Percentiles rank a stretch among this genome's conserved stretches.
phyloP scores from a whole-genome alignment of 2,888 invertebrate species.

The Desoria tigrina region DNA sequence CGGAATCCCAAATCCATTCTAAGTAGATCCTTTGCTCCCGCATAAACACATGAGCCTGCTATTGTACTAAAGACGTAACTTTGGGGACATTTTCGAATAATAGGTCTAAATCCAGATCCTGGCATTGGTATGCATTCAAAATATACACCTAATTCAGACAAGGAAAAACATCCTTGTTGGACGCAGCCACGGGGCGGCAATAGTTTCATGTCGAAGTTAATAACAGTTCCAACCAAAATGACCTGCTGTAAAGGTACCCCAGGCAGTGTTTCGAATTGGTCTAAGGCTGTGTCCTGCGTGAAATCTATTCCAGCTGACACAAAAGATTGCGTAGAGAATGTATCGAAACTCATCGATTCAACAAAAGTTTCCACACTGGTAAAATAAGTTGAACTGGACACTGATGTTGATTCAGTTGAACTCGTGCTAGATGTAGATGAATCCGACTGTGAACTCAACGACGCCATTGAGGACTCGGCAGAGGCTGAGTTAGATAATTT shows the following conservation, averaged over 20 bases:
- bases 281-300: slow-evolving; percentile 31
- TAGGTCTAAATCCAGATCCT: slow-evolving; percentile 6
- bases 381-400: slow-evolving; percentile 26
- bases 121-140: slow-evolving; percentile 32
- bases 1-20: slow-evolving; percentile 34
- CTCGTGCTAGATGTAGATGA: slow-evolving; percentile 1
- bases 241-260: slow-evolving; percentile 6
- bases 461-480: background rate
- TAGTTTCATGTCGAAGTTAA: background rate
- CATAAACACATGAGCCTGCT: slow-evolving; percentile 32
- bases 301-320: slow-evolving; percentile 20
- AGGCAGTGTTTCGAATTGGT: slow-evolving; percentile 13
- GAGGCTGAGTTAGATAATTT: no score
- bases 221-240: background rate
- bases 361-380: slow-evolving; percentile 27
- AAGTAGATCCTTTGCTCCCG: slow-evolving; percentile 30
- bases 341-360: slow-evolving; percentile 27
- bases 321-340: background rate
- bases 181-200: background rate
- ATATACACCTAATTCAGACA: slow-evolving; percentile 17
- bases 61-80: slow-evolving; percentile 35
- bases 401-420: slow-evolving; percentile 13
- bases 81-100: slow-evolving; percentile 25
- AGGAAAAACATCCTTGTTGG: slow-evolving; percentile 18
- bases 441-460: background rate